A percentile compares a stretch with the other conserved stretches of the same genome.
These are phyloP conservation scores for Morone chrysops DNA, from an alignment of 2,113 vertebrate species.

Conservation along the genomic window DNA sequence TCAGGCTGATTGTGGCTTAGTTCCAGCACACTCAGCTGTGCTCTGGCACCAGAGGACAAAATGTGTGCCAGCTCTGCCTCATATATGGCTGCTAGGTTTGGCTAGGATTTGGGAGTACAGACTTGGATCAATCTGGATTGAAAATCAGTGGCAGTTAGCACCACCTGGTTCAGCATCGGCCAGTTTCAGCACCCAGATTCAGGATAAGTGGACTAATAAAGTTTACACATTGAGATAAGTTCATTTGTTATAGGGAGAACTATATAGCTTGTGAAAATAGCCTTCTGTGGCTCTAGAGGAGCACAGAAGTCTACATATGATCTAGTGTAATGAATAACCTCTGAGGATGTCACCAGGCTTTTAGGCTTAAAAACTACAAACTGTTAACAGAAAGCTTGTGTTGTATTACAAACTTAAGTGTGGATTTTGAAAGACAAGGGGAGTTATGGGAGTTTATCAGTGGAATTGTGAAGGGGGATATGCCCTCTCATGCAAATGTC, in stretches of 20 bases:
- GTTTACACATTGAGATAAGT: not conserved
- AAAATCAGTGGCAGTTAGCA: conserved; percentile 1
- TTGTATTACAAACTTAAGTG: not conserved
- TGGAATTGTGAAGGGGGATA: not conserved
- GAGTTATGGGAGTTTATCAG: not conserved
- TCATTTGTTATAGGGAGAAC: not conserved
- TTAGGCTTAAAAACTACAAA: not conserved
- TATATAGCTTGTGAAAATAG: not conserved
- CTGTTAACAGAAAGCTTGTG: not conserved
- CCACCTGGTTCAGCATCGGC: not conserved
- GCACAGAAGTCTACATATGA: not conserved
- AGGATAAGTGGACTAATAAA: not conserved
- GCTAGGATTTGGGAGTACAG: not conserved
- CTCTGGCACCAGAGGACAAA: not conserved
- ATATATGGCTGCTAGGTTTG: conserved; percentile 5
- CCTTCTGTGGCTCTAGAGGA: not conserved
- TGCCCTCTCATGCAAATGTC: not conserved
- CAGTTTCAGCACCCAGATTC: not conserved
- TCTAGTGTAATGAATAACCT: not conserved
- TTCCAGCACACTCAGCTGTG: conserved; percentile 1
- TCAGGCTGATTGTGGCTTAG: not conserved
- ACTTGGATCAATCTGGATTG: not conserved
- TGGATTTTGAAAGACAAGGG: not conserved
- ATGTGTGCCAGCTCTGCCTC: conserved; percentile 2
- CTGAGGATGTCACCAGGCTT: not conserved